Conservation (phyloP, 1,140 invertebrate species). For the Psix sp. region DNA sequence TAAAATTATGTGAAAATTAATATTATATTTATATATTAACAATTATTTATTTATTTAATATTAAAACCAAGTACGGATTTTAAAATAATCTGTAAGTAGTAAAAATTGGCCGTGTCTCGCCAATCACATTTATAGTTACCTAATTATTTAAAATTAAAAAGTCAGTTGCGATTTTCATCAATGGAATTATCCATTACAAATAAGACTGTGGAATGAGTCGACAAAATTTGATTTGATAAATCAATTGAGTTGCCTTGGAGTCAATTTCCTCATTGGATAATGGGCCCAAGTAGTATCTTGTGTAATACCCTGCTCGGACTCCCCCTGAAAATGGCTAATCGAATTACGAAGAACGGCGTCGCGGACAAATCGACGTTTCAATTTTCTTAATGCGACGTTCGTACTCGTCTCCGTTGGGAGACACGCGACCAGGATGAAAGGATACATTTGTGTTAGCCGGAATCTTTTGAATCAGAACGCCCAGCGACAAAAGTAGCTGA, state of each 20-base stretch:
- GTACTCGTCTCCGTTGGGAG: slow-evolving; percentile 31
- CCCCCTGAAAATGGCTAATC: slow-evolving; percentile 67
- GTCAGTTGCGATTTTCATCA: no score
- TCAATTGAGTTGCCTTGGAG: slow-evolving; percentile 38
- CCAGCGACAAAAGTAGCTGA: slow-evolving; percentile 23
- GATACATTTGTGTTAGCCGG: slow-evolving; percentile 51
- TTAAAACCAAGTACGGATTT: no score
- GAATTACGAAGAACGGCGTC: slow-evolving; percentile 70
- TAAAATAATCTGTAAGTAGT: no score
- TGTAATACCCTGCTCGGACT: slow-evolving; percentile 26
- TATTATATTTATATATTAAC: no score
- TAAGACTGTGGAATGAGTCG: no score
- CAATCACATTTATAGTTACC: no score
- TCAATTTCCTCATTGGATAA: slow-evolving; percentile 58
- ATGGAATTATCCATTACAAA: no score
- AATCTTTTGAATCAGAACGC: slow-evolving; percentile 17
- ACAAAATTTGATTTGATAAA: slow-evolving; percentile 52
- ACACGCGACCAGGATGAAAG: slow-evolving; percentile 46
- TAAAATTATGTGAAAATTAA: no score
- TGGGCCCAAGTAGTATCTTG: slow-evolving; percentile 36
- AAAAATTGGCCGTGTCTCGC: no score
- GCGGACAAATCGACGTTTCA: slow-evolving; percentile 77
- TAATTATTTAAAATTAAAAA: no score
- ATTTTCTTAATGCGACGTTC: slow-evolving; percentile 74
- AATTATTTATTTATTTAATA: no score